Evolutionary conservation across 2,888 invertebrate genomes (phyloP), one percentile per base, ranked within the genome.

Genomic region (Rotaria magnacalcarata): DNA sequence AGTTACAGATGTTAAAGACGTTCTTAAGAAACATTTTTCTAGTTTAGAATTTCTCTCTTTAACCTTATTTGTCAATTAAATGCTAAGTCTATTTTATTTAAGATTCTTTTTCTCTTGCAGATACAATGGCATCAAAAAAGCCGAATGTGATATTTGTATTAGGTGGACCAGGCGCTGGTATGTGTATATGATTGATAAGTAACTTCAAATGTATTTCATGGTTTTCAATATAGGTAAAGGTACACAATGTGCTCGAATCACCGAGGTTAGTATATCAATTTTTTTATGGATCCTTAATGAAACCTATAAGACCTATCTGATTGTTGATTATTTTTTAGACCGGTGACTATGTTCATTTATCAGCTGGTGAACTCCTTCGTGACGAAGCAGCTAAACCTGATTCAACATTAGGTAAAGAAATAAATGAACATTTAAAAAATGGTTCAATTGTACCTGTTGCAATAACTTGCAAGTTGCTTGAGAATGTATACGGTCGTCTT

Each of bases 381-480:
- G 96, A 95, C 89, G 99, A 99, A 92, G 93, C 84, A 11, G 80
- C 86, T 11, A 88, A 96, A 7, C 94, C 94, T 0, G 95, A 94
- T 2, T 97, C 97, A 0, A 92, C 96, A 90, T 96, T 88, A n/a
- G 90, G 97, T 0, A 95, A 96, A 88, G 93, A 97, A 89, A 99
- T 99, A 87, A 96, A 96, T 88, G 93, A 93, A 85, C 95, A 96
- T 90, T 98, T 99, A 86, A 93, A 93, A 84, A 95, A 96, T 90
- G 99, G 98, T 0, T 94, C 94, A 88, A 98, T 99, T 88, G 99
- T 99, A 6, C 99, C 99, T 1, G 99, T 99, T 0, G 96, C 96
- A 92, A 96, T 99, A 88, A 99, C 99, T 24, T 99, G 98, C 91
- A 94, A 94, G 85, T 93, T 99, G n/a, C 92, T 99, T 56, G 95